Conservation (phyloP, 2,113 vertebrate species). For the Rattus norvegicus region DNA sequence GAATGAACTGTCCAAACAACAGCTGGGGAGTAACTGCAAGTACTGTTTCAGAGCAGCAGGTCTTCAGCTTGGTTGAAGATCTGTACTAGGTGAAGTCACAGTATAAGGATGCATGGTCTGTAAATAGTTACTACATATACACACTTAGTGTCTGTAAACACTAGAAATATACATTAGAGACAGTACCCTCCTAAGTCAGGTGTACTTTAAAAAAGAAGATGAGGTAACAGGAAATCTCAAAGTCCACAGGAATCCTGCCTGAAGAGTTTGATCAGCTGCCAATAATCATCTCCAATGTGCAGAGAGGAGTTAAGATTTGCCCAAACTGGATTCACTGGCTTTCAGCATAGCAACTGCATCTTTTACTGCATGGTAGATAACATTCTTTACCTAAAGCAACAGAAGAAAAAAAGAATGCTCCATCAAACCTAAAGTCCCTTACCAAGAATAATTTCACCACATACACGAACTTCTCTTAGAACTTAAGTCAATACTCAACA, state of each 20-base stretch:
- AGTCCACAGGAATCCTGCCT: conserved; percentile 87
- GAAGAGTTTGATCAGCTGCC: conserved; percentile 87
- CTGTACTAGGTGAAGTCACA: conserved; percentile 86
- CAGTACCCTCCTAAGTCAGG: conserved; percentile 83
- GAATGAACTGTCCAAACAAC: conserved; percentile 50
- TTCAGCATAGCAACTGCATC: conserved; percentile 89
- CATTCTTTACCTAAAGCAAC: conserved; percentile 88
- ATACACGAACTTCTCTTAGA: not conserved
- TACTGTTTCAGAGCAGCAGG: conserved; percentile 78
- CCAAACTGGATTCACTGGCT: conserved; percentile 85
- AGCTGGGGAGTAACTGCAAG: conserved; percentile 54
- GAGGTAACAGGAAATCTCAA: conserved; percentile 88
- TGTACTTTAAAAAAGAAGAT: conserved; percentile 86
- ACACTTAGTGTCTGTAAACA: conserved; percentile 88
- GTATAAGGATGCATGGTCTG: conserved; percentile 82
- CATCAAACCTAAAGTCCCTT: not conserved
- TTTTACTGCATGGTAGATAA: conserved; percentile 91
- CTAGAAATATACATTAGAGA: conserved; percentile 87
- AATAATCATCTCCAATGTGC: conserved; percentile 75
- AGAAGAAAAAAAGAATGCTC: not conserved
- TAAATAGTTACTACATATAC: conserved; percentile 87
- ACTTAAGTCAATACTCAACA: not conserved
- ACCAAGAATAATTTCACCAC: not conserved
- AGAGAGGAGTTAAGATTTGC: conserved; percentile 81
- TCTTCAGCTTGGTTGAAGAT: conserved; percentile 83